Conservation (phyloP, 2,888 invertebrate species). For the Operophtera brumata region DNA sequence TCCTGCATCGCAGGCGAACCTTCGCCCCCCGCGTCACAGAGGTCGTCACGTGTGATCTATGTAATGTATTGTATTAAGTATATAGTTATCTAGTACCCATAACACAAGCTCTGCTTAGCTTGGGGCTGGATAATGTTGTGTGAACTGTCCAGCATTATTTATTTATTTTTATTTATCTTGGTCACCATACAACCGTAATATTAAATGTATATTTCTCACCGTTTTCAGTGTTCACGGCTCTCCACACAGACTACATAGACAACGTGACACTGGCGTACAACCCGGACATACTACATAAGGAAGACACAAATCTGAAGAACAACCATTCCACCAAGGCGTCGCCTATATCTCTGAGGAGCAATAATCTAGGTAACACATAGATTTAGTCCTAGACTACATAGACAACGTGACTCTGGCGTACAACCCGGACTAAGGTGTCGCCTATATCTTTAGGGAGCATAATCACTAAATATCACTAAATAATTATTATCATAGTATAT, state of each 20-base stretch:
- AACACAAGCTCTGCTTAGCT: no score
- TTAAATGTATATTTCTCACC: neutral
- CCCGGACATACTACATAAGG: conserved; percentile 35
- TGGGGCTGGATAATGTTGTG: no score
- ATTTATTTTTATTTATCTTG: no score
- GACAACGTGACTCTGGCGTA: neutral
- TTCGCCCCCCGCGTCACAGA: no score
- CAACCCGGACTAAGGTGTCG: neutral
- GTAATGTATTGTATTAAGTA: no score
- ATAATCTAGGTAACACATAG: conserved; percentile 48
- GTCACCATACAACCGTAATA: neutral
- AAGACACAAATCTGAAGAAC: conserved; percentile 47
- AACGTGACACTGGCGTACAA: conserved; percentile 87
- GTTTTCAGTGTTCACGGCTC: conserved; percentile 83
- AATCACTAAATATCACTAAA: no score
- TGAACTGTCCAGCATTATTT: no score
- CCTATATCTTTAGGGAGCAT: neutral
- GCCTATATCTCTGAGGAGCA: conserved; percentile 66
- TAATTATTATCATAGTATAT: no score
- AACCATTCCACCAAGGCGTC: conserved; percentile 60
- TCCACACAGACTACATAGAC: conserved; percentile 88
- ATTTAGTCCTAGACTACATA: neutral
- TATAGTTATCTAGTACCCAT: no score
- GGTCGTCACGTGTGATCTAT: no score
- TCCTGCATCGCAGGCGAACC: no score